Base-by-base conservation (phyloP, 2,888 invertebrate species). In the Listrodromus nycthemerus region DNA sequence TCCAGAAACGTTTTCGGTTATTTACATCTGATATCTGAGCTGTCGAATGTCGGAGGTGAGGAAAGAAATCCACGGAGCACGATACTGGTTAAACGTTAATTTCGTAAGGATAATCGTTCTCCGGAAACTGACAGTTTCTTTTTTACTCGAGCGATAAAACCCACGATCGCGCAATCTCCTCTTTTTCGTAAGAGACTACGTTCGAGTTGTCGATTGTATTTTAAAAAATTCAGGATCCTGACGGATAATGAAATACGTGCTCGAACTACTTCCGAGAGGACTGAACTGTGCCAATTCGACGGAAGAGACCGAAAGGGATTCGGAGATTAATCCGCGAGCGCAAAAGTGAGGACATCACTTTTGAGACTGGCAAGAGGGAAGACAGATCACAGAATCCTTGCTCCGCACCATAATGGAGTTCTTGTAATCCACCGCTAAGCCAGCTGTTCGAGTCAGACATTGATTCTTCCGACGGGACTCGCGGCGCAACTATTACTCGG, bases 401-500 rank as follows among this genome's bases (percentile, higher is more conserved):
- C 19, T 55, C 52, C 16, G 6, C 6, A 33, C 33, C 13, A 33
- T 33, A 55, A 70, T 37, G 13, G 70, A 70, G 21, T 16, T 33
- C 52, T 21, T 37, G 52, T 70, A 24, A 55, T 55, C 24, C 55
- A 0, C 55, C 4, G 55, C 55, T 55, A 55, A 55, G 55, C 55
- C 55, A 33, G 50, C 52, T 52, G 37, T 52, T 33, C 19, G 19
- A 33, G 33, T 33, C 33, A 52, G 52, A 24, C 48, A 55, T 37
- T 71, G 55, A 71, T 58, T 71, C 55, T 16, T 7, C 41, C 37
- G 21, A 24, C 33, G n/a, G 8, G 37, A 10, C n/a, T 19, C 55
- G n/a, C 41, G 21, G n/a, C 41, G 21, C 27, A 50, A 33, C 13
- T 10, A 61, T 63, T 48, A 33, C 74, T 50, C 50, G 63, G 13